Evolutionary conservation across 2,888 invertebrate genomes (phyloP).

Genomic region (Hanleya hanleyi): DNA sequence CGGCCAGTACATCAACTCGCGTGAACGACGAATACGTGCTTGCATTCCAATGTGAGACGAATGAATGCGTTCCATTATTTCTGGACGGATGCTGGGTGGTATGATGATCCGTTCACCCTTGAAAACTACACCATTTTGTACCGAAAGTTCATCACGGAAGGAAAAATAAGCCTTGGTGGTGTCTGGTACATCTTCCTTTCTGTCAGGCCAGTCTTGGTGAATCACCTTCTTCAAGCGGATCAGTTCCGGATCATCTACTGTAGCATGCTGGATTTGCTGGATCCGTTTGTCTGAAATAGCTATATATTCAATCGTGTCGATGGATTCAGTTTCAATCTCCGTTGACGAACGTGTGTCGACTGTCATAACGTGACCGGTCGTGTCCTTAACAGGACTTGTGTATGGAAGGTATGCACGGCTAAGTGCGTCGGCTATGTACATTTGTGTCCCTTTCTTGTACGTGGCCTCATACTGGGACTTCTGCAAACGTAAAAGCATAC

Average conservation of each 20-base stretch:
- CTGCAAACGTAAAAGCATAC: slow-evolving; percentile 18
- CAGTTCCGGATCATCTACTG: no score
- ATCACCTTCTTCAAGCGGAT: not conserved
- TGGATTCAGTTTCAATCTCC: not conserved
- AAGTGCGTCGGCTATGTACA: slow-evolving; percentile 30
- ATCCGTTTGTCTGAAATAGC: no score
- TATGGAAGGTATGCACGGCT: no score
- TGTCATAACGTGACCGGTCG: no score
- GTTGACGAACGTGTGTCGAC: no score
- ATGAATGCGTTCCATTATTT: not conserved
- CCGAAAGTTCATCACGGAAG: not conserved
- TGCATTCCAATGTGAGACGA: not conserved
- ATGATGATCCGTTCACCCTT: no score
- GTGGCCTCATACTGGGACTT: slow-evolving; percentile 18
- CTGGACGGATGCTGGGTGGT: no score
- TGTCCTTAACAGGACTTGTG: no score
- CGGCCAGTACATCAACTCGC: not conserved
- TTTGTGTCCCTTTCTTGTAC: slow-evolving; percentile 23
- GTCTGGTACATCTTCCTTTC: no score
- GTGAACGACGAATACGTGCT: not conserved
- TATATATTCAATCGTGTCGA: not conserved
- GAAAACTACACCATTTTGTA: not conserved
- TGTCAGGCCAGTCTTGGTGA: not conserved
- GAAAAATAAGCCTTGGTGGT: not conserved
- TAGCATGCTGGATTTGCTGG: no score